Percentiles rank a stretch among this genome's conserved stretches.
Conservation (phyloP, 2,888 invertebrate genomes). For the Caenorhabditis macrosperma region DNA sequence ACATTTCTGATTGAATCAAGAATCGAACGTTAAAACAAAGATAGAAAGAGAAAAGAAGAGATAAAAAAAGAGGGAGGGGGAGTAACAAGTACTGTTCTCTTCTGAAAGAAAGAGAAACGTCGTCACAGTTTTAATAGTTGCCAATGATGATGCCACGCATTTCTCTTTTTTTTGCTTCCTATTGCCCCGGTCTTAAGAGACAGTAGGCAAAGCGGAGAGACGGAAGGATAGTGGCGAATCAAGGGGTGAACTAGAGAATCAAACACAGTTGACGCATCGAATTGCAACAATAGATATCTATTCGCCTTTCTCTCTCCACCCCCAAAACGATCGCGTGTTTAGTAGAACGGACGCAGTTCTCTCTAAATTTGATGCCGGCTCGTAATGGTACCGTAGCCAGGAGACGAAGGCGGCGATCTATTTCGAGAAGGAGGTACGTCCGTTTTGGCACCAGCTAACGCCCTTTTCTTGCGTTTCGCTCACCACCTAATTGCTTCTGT, state of each 20-base stretch:
- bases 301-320: constrained; percentile 18
- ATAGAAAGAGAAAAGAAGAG: constrained; percentile 5
- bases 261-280: constrained; percentile 32
- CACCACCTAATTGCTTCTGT: constrained; percentile 50
- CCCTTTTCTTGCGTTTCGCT: constrained; percentile 8
- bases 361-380: constrained; percentile 22
- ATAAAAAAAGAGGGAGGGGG: constrained; percentile 5
- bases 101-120: constrained; percentile 9
- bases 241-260: constrained; percentile 10
- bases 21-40: not conserved
- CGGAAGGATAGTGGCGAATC: constrained; percentile 21
- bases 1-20: not conserved
- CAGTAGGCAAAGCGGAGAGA: not conserved
- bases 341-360: constrained; percentile 2
- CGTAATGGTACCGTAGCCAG: constrained; percentile 39
- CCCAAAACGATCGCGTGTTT: not conserved
- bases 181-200: not conserved
- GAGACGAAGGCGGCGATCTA: constrained; percentile 23
- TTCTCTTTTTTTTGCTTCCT: constrained; percentile 20
- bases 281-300: constrained; percentile 54
- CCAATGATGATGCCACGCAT: constrained; percentile 32
- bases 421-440: constrained; percentile 35
- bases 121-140: constrained; percentile 49
- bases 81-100: constrained; percentile 3
- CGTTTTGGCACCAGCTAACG: constrained; percentile 8